Evolutionary conservation across 2,888 invertebrate species (phyloP).

Genomic region (Hymenopus coronatus): DNA sequence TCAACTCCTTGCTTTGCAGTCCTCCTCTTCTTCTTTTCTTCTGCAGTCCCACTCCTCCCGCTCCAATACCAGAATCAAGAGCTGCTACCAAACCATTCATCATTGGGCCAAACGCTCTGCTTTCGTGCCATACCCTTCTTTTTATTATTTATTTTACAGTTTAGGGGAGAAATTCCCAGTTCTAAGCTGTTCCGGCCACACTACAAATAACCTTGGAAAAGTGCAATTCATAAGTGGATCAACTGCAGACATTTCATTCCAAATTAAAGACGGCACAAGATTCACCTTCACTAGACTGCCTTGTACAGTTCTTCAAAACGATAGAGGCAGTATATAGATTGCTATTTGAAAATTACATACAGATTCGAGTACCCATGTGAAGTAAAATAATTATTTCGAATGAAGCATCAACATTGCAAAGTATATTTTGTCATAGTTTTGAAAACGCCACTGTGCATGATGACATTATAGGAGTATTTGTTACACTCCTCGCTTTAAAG

Average conservation of each 20-base stretch:
- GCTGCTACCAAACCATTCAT: slow-evolving; percentile 28
- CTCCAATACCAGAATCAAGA: slow-evolving; percentile 21
- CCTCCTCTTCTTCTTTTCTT: slow-evolving; percentile 18
- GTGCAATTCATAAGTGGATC: not conserved
- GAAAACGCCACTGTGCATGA: no score
- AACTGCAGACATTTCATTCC: not conserved
- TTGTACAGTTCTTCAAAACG: no score
- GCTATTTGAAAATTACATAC: no score
- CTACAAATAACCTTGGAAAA: not conserved
- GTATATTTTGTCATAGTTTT: no score
- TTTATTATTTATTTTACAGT: slow-evolving; percentile 21
- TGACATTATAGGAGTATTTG: no score
- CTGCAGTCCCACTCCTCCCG: not conserved
- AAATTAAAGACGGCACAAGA: not conserved
- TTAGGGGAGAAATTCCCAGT: not conserved
- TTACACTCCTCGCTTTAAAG: no score
- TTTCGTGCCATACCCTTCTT: not conserved
- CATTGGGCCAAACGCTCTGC: slow-evolving; percentile 17
- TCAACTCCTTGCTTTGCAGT: not conserved
- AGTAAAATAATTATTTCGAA: no score
- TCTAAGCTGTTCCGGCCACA: not conserved
- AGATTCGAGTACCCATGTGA: no score
- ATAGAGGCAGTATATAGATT: no score
- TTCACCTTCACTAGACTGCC: not conserved
- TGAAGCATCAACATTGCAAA: no score